Conservation (phyloP, 2,888 invertebrate genomes). For the Gastrophysa polygoni region DNA sequence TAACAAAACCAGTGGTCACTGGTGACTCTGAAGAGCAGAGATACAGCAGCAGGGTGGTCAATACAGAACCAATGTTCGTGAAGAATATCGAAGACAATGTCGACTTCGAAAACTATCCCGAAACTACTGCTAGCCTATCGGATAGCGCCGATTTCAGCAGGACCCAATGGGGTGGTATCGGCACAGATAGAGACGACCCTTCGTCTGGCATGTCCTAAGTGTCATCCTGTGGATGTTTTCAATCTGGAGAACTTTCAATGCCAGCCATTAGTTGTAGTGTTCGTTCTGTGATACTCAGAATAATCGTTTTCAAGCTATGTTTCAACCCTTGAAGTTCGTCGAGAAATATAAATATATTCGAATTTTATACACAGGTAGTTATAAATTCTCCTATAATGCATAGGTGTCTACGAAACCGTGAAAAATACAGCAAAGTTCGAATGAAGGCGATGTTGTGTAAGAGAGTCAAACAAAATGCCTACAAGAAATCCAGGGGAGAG, state of each 20-base stretch:
- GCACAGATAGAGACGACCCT: constrained; percentile 57
- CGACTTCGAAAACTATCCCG: constrained; percentile 40
- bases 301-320: constrained; percentile 53
- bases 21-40: constrained; percentile 56
- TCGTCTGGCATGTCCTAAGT: constrained; percentile 60
- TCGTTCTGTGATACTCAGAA: constrained; percentile 61
- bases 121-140: constrained; percentile 29
- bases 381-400: too few species aligned
- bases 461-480: too few species aligned
- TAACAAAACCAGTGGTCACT: constrained; percentile 54
- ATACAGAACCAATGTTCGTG: constrained; percentile 58
- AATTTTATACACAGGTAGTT: constrained; percentile 36
- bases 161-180: constrained; percentile 36
- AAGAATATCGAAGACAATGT: constrained; percentile 52
- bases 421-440: too few species aligned
- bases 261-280: constrained; percentile 60
- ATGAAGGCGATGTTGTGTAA: too few species aligned
- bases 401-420: too few species aligned
- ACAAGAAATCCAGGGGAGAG: too few species aligned
- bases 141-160: constrained; percentile 36
- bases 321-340: constrained; percentile 41
- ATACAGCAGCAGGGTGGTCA: constrained; percentile 57
- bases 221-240: constrained; percentile 44
- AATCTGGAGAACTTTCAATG: constrained; percentile 56
- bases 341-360: constrained; percentile 26